Base-by-base conservation (phyloP, 1,140 invertebrate genomes). In the Drosophila ironensis region DNA sequence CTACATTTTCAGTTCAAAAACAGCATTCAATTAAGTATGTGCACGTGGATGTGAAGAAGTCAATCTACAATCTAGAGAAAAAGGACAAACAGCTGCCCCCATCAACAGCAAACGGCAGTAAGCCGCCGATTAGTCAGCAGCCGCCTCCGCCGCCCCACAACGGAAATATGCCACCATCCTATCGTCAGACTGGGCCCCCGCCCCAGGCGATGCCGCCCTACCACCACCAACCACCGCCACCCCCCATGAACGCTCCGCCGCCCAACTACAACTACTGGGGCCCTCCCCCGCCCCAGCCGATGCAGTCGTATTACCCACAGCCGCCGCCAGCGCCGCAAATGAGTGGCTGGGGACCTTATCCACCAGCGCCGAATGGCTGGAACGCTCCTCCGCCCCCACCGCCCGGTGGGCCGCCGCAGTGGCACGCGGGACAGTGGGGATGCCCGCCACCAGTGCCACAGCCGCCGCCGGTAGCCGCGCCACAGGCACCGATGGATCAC, bases 1-100 rank as follows among this genome's bases (percentile, higher is more conserved):
- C 7, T 25, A 9, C 7, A 11, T 78, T 87, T 88, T 17, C 77
- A 93, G 93, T 95, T 28, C 93, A 95, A 87, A 92, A 93, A 33
- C 93, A 92, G 66, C 95, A 96, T 81, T 93, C 93, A 44, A 93
- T 96, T 5, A 94, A 94, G 46, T 94, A 94, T 8, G 94, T 95
- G 53, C 92, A 93, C 22, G 92, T 96, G 3, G 95, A 96, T 78
- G 95, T 96, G 0, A 96, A 96, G 75, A 96, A 96, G 87, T 95
- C 94, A 0, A 75, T 95, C 3, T 94, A 93, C 24, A 94, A 94
- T 88, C 91, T 93, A 20, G 94, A 94, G 69, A 94, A 94, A 91
- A 92, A 92, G 2, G 92, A 93, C 60, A 64, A 61, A 38, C 47
- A 50, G 7, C 40, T 40, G 17, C 64, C 53, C 3, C 19, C 54